Evolutionary conservation across 2,113 vertebrate genomes (phyloP), one percentile per base, ranked within the genome.

Genomic region (Phocoena sinus): DNA sequence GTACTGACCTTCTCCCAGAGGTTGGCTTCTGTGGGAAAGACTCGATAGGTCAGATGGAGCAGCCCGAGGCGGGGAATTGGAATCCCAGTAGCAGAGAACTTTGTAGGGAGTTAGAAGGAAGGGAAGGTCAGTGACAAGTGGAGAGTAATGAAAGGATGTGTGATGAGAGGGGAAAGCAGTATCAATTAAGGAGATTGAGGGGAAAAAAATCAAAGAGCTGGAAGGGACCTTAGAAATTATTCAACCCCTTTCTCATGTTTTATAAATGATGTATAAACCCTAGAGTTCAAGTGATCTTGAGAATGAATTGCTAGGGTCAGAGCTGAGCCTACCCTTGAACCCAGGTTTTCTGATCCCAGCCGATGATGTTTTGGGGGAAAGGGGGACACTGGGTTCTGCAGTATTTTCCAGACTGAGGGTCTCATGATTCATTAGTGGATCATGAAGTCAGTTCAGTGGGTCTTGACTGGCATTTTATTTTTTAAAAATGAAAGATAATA

Each of bases 281-380:
- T 10, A 3, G 79, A 13, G 15, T 15, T 44, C 31, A n/a, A 28
- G 44, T 63, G 23, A 36, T 70, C 71, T 67, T 9, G 33, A 70
- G 47, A 62, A 71, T 92, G n/a, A 50, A 20, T 92, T 25, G 13
- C 96, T 97, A 91, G 89, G 96, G 47, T 36, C 71, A 60, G 73
- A 81, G 56, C 26, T 25, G 14, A 44, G 6, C 81, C 41, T 76
- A 7, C 13, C 47, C 80, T 44, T 70, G 44, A 90, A 89, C 80
- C 81, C 65, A 70, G 67, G 74, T 89, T 68, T 96, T 36, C 68
- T 74, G 26, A 41, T 26, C 11, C n/a, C 28, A 6, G 26, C n/a
- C 9, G 62, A 5, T n/a, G 67, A 15, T 28, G 77, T 76, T 58
- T 65, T 81, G 7, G 1, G 17, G 10, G 33, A 1, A 74, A 5